Percentiles rank a stretch among this genome's conserved stretches.
These are phyloP conservation scores for Strigamia maritima DNA, from an alignment of 2,888 invertebrate species.

Conservation along the genomic window DNA sequence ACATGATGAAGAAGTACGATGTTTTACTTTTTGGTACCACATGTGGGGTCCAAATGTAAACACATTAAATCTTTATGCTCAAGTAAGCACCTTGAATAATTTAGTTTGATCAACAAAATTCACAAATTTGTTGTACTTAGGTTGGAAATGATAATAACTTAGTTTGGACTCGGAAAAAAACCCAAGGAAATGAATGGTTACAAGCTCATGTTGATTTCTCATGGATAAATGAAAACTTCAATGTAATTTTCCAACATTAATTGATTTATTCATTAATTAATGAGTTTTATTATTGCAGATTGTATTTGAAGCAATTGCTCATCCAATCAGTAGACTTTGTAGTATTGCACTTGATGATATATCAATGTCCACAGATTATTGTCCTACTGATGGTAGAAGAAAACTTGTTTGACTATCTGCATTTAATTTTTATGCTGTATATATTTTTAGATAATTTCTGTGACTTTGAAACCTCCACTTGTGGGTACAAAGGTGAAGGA, in stretches of 20 bases:
- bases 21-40: neutral
- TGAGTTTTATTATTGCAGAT: neutral
- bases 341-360: neutral
- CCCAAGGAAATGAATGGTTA: neutral
- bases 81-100: neutral
- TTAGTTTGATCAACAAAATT: no score
- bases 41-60: neutral
- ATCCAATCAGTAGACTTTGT: neutral
- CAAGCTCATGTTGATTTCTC: neutral
- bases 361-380: neutral
- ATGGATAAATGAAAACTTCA: neutral
- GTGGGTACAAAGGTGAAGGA: neutral
- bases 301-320: neutral
- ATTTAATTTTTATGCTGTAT: no score
- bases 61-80: neutral
- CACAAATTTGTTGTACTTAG: neutral
- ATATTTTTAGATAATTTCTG: neutral
- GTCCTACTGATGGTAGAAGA: neutral
- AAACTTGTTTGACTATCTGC: no score
- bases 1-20: neutral
- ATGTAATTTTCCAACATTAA: neutral
- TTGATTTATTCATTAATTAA: neutral
- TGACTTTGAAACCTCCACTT: neutral
- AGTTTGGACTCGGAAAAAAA: neutral
- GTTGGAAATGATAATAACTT: neutral